A percentile compares a stretch with the other conserved stretches of the same genome.
These are phyloP conservation scores for Sitta europaea DNA, from an alignment of 2,113 vertebrate species.

Conservation along the genomic window DNA sequence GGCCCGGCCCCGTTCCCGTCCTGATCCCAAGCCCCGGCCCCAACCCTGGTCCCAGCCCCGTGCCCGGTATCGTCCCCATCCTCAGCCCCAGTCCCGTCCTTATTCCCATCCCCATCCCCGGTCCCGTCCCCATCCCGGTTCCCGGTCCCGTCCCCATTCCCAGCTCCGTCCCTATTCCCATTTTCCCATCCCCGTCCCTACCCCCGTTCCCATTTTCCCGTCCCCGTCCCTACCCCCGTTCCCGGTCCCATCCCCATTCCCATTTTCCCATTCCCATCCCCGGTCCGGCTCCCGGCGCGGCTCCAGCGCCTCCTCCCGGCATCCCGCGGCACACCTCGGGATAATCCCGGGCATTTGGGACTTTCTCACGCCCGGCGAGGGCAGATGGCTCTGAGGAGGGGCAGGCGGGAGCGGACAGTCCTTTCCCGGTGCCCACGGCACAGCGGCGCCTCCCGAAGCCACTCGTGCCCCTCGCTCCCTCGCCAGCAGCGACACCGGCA, in stretches of 20 bases:
- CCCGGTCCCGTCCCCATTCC: accelerated
- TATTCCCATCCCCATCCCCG: too few species aligned
- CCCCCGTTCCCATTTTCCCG: not conserved
- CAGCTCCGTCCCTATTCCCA: accelerated
- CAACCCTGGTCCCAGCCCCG: accelerated
- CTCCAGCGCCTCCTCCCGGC: conserved; percentile 38
- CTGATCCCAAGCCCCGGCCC: not conserved
- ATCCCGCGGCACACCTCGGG: not conserved
- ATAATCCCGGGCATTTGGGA: accelerated
- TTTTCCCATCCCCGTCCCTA: not conserved
- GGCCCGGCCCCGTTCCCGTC: not conserved
- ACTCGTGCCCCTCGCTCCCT: not conserved
- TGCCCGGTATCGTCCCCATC: not conserved
- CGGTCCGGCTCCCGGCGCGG: not conserved
- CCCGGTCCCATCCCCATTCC: not conserved
- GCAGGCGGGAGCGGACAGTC: accelerated
- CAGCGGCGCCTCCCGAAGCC: not conserved
- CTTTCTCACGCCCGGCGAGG: accelerated
- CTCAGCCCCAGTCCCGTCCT: not conserved
- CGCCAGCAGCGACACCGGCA: accelerated
- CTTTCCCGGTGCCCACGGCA: not conserved
- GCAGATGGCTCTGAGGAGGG: accelerated
- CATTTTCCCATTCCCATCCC: not conserved
- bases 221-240: not conserved
- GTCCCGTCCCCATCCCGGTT: not conserved